These are phyloP conservation scores for Rhinichthys osculus DNA, from an alignment of 2,797 vertebrate genomes.

Conservation along the genomic window DNA sequence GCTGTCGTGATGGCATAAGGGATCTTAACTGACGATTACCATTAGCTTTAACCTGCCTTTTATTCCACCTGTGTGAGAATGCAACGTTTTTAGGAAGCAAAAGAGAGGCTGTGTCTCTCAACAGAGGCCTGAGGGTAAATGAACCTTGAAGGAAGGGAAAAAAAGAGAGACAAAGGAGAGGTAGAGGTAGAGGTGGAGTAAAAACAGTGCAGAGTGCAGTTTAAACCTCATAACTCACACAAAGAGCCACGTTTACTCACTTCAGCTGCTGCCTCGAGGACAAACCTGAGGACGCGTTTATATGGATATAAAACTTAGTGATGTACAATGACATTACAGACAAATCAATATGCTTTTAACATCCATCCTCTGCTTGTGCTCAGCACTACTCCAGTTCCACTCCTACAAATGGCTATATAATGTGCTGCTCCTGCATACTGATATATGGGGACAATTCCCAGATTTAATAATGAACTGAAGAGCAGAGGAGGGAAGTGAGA, in stretches of 20 bases:
- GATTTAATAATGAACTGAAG: constrained; percentile 83
- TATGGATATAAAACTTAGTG: constrained; percentile 78
- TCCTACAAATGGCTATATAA: constrained; percentile 81
- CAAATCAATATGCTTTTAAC: constrained; percentile 87
- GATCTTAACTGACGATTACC: constrained; percentile 35
- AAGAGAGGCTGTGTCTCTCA: constrained; percentile 63
- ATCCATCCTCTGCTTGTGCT: constrained; percentile 74
- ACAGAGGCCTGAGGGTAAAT: constrained; percentile 64
- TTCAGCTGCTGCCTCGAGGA: constrained; percentile 7
- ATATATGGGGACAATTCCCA: constrained; percentile 83
- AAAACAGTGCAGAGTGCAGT: constrained; percentile 68
- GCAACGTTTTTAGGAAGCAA: constrained; percentile 54
- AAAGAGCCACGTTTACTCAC: constrained; percentile 77
- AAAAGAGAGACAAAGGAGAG: constrained; percentile 63
- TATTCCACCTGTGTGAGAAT: constrained; percentile 63
- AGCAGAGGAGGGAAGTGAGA: constrained; percentile 50
- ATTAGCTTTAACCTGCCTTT: constrained; percentile 45
- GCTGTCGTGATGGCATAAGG: constrained; percentile 56
- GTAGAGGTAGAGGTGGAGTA: constrained; percentile 54
- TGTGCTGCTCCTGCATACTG: constrained; percentile 74
- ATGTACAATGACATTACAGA: constrained; percentile 82
- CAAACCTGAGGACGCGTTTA: constrained; percentile 74
- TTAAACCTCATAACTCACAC: constrained; percentile 78
- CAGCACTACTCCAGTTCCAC: constrained; percentile 69
- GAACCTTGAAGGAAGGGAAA: constrained; percentile 58